These are phyloP conservation scores for Prunella fulvescens DNA, from an alignment of 2,113 vertebrate species.

Conservation along the genomic window DNA sequence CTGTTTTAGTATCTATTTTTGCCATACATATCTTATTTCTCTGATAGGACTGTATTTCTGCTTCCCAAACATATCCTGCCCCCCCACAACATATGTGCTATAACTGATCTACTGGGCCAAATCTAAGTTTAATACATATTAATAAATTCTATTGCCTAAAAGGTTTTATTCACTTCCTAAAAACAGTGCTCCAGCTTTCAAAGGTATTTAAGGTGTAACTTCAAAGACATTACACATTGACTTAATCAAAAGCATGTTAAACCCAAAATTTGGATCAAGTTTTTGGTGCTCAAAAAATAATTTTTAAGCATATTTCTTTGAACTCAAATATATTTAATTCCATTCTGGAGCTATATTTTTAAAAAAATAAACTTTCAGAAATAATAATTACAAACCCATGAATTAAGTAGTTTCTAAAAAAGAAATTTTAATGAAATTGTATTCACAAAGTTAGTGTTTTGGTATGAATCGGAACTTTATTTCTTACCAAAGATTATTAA, in stretches of 20 bases:
- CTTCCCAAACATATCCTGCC: background rate
- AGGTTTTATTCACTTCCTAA: background rate
- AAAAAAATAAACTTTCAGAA: background rate
- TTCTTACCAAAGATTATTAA: background rate
- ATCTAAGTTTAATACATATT: background rate
- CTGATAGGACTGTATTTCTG: background rate
- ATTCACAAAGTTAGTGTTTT: background rate
- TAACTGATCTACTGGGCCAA: background rate
- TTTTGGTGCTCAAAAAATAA: background rate
- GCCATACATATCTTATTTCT: background rate
- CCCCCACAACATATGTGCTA: accelerated
- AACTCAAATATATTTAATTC: background rate
- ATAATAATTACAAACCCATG: background rate
- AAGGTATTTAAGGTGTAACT: background rate
- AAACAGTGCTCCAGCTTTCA: background rate
- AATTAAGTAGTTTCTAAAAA: background rate
- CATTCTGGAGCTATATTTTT: background rate
- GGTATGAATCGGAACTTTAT: background rate
- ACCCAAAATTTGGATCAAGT: background rate
- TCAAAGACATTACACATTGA: background rate
- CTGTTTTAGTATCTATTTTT: background rate
- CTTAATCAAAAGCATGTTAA: background rate
- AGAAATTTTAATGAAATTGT: background rate
- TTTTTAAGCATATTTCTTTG: background rate
- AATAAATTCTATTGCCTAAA: background rate